phyloP scores from a whole-genome alignment of 2,113 vertebrate genomes.

The Dasypus novemcinctus region DNA sequence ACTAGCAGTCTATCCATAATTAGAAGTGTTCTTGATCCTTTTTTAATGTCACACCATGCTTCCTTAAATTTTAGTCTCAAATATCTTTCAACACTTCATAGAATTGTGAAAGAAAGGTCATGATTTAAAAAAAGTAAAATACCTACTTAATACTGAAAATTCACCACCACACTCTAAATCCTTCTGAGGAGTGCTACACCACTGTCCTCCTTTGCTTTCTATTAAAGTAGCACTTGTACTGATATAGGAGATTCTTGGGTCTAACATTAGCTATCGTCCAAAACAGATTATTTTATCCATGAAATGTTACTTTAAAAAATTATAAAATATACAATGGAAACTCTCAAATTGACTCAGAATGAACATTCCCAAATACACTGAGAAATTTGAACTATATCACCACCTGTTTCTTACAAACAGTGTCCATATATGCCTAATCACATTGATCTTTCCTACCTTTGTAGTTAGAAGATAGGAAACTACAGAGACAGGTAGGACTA shows the following conservation, averaged over 20 bases:
- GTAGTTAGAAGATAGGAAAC: not conserved
- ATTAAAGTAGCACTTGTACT: not conserved
- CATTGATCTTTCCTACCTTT: not conserved
- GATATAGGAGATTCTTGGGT: not conserved
- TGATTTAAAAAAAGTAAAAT: not conserved
- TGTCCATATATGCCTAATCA: not conserved
- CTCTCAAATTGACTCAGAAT: no score
- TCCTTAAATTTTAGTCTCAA: not conserved
- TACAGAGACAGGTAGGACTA: not conserved
- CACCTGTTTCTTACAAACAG: not conserved
- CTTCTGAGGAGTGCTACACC: not conserved
- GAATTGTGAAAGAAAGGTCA: not conserved
- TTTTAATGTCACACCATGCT: not conserved
- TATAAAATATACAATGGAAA: no score
- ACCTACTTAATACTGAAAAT: not conserved
- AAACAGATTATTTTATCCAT: no score
- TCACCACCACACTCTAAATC: not conserved
- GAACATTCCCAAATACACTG: not conserved
- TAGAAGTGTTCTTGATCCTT: not conserved
- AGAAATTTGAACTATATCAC: not conserved
- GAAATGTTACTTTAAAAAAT: not conserved
- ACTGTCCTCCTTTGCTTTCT: not conserved
- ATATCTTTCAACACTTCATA: not conserved
- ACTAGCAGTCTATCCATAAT: not conserved
- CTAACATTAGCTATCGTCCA: not conserved